Conservation (phyloP, 2,797 vertebrate species). For the Muraenolepis orangiensis region DNA sequence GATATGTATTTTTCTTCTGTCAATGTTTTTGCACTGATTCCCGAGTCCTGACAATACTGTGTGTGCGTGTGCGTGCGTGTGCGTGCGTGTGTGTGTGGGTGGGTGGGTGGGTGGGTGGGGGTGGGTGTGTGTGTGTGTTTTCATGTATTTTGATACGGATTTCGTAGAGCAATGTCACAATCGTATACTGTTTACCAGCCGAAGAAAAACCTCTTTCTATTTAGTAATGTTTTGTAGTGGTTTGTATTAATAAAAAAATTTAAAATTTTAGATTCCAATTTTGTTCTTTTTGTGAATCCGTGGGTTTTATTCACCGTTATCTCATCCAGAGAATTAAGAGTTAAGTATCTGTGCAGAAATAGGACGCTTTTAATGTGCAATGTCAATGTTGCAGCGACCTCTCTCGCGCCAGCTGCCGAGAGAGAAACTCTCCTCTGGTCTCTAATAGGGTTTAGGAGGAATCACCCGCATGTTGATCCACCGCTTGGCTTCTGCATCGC, state of each 20-base stretch:
- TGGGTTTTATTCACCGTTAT: neutral
- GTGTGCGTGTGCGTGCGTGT: too few species aligned
- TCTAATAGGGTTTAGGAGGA: neutral
- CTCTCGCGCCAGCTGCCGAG: too few species aligned
- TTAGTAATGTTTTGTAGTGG: constrained; percentile 63
- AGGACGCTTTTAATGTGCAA: too few species aligned
- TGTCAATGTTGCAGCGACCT: too few species aligned
- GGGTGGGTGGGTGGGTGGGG: neutral
- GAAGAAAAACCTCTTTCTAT: constrained; percentile 32
- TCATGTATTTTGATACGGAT: constrained; percentile 63
- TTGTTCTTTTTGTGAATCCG: neutral
- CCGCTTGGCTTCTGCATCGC: neutral
- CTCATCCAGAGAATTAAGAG: too few species aligned
- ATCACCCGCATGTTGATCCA: neutral
- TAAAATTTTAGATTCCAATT: constrained; percentile 55
- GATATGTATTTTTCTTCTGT: neutral
- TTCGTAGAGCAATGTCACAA: constrained; percentile 54
- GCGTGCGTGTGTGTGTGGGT: too few species aligned
- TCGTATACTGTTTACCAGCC: constrained; percentile 36
- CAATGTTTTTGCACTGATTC: constrained; percentile 25
- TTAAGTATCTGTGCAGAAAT: too few species aligned
- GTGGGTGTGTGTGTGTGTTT: constrained; percentile 22
- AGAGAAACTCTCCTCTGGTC: too few species aligned
- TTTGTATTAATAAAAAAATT: constrained; percentile 69
- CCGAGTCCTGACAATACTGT: neutral